Conservation (phyloP, 2,113 vertebrate genomes). For the Macroglossus sobrinus region DNA sequence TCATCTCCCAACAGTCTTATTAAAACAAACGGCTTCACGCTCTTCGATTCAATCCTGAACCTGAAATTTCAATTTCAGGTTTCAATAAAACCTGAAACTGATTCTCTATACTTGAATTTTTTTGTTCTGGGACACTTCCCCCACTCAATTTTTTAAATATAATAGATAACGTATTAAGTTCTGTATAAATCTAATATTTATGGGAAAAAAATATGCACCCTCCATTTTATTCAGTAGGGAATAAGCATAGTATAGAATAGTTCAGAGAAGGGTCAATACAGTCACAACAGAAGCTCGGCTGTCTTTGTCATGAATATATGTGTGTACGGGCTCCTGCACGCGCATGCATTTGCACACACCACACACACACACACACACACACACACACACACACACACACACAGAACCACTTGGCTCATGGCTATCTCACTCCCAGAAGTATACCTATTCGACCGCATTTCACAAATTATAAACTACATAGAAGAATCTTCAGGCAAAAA, state of each 20-base stretch:
- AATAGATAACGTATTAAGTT: background rate
- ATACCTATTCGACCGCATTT: background rate
- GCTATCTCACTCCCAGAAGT: background rate
- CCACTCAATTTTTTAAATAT: background rate
- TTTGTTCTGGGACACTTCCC: background rate
- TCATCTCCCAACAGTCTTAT: background rate
- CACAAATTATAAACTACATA: background rate
- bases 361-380: too few species aligned
- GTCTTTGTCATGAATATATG: background rate
- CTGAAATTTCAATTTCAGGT: background rate
- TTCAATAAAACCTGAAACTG: background rate
- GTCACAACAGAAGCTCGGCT: background rate
- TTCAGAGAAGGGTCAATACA: background rate
- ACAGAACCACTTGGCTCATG: background rate
- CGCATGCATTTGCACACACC: too few species aligned
- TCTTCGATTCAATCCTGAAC: background rate
- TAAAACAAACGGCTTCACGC: background rate
- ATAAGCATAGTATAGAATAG: background rate
- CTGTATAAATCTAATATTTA: background rate
- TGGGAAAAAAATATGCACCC: background rate
- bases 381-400: background rate
- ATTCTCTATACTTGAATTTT: background rate
- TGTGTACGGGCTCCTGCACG: too few species aligned
- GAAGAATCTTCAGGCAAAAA: background rate
- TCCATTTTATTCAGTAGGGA: background rate